A percentile compares a stretch with the other conserved stretches of the same genome.
phyloP scores from a whole-genome alignment of 2,113 vertebrate species.

The Dicerorhinus sumatrensis region DNA sequence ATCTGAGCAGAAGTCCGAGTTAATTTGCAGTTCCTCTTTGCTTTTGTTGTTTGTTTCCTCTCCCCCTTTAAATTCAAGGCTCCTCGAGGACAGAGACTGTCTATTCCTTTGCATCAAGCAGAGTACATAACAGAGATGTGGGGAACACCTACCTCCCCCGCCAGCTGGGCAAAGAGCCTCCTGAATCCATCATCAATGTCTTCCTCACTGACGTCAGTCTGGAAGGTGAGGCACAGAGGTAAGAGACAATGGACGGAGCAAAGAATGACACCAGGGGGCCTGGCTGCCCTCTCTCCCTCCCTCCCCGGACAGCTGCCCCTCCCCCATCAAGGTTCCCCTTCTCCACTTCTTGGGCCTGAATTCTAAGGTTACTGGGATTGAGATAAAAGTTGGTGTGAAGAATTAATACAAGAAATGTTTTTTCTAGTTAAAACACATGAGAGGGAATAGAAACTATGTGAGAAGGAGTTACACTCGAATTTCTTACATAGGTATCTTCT shows the following conservation, averaged over 20 bases:
- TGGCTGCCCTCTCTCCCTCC: fast-evolving
- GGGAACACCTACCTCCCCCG: conserved; percentile 86
- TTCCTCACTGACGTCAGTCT: conserved; percentile 86
- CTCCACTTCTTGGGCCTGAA: neutral
- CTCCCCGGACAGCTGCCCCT: fast-evolving
- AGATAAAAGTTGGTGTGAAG: neutral
- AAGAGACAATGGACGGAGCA: fast-evolving
- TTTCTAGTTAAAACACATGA: neutral
- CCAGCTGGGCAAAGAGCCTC: conserved; percentile 87
- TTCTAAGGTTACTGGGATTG: neutral
- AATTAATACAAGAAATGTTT: neutral
- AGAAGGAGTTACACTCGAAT: neutral
- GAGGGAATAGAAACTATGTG: neutral
- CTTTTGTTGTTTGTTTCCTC: neutral
- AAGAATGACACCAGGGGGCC: fast-evolving
- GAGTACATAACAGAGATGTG: fast-evolving
- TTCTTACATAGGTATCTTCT: neutral
- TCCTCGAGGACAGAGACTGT: neutral
- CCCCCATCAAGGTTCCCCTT: fast-evolving
- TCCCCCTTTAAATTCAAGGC: neutral
- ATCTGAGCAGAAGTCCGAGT: neutral
- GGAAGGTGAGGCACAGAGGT: neutral
- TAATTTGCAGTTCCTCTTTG: fast-evolving
- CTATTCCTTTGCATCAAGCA: neutral
- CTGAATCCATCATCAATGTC: conserved; percentile 87